Evolutionary conservation across 2,113 vertebrate species (phyloP).

Genomic region (Tapirus terrestris): DNA sequence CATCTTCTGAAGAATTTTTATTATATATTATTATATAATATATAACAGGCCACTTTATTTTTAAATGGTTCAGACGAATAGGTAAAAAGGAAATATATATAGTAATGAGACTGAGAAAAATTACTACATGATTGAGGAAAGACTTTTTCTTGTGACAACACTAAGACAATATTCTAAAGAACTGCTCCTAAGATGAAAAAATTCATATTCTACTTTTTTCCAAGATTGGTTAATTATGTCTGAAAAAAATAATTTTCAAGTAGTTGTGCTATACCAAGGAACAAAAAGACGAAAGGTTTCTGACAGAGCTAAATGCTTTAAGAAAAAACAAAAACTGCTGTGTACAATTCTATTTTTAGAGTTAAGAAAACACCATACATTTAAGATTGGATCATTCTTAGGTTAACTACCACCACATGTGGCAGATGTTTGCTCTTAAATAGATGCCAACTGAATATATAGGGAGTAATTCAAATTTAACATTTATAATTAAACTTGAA

Average conservation of each 20-base stretch:
- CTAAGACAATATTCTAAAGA: not conserved
- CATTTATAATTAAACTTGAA: slow-evolving; percentile 71
- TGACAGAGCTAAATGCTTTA: slow-evolving; percentile 54
- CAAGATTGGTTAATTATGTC: not conserved
- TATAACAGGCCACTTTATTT: not conserved
- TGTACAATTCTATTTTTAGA: slow-evolving; percentile 67
- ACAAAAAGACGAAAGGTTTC: slow-evolving; percentile 42
- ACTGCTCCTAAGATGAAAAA: not conserved
- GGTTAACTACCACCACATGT: slow-evolving; percentile 76
- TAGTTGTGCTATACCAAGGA: slow-evolving; percentile 23
- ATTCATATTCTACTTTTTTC: not conserved
- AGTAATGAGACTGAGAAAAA: slow-evolving; percentile 35
- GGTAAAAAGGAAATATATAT: slow-evolving; percentile 20
- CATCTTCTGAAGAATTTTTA: slow-evolving; percentile 41
- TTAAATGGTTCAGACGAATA: not conserved
- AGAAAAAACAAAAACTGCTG: slow-evolving; percentile 56
- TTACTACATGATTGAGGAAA: not conserved
- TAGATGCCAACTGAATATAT: slow-evolving; percentile 71
- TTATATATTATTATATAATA: not conserved
- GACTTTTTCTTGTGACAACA: not conserved
- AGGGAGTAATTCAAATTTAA: slow-evolving; percentile 70
- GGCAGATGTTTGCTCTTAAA: slow-evolving; percentile 78
- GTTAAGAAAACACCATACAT: slow-evolving; percentile 70
- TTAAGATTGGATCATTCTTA: slow-evolving; percentile 74
- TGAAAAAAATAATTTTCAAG: slow-evolving; percentile 49